Conservation (phyloP, 2,113 vertebrate species). For the Cacatua alba region DNA sequence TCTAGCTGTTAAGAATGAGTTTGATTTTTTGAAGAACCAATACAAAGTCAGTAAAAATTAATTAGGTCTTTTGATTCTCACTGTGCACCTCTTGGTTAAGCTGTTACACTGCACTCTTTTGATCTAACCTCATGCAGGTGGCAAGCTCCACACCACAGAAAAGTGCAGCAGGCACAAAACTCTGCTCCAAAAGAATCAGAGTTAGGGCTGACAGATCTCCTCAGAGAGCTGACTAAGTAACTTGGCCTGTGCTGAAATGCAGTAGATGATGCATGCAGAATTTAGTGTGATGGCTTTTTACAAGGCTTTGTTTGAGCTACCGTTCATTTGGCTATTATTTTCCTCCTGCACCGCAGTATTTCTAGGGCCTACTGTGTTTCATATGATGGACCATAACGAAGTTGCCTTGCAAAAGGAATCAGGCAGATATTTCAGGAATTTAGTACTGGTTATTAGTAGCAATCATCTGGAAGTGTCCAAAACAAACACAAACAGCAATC, state of each 20-base stretch:
- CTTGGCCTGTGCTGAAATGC: slow-evolving; percentile 23
- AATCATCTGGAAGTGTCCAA: slow-evolving; percentile 56
- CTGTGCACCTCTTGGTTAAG: background rate
- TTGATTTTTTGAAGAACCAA: background rate
- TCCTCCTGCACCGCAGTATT: background rate
- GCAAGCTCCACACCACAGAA: rapidly evolving
- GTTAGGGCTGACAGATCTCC: background rate
- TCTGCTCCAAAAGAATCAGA: background rate
- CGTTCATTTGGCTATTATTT: background rate
- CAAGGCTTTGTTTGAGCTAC: slow-evolving; percentile 35
- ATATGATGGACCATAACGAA: background rate
- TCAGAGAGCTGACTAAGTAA: slow-evolving; percentile 40
- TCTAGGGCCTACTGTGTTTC: background rate
- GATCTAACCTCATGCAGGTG: background rate
- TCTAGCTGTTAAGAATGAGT: background rate
- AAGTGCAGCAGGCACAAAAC: background rate
- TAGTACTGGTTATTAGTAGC: slow-evolving; percentile 54
- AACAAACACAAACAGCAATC: slow-evolving; percentile 60
- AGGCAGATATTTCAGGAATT: slow-evolving; percentile 60
- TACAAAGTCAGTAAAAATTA: background rate
- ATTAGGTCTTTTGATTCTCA: background rate
- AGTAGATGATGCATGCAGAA: slow-evolving; percentile 60
- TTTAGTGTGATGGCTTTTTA: slow-evolving; percentile 55
- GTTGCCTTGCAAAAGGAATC: slow-evolving; percentile 9
- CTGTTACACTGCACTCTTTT: background rate